Conservation (phyloP, 2,797 vertebrate species). For the Thaleichthys pacificus region DNA sequence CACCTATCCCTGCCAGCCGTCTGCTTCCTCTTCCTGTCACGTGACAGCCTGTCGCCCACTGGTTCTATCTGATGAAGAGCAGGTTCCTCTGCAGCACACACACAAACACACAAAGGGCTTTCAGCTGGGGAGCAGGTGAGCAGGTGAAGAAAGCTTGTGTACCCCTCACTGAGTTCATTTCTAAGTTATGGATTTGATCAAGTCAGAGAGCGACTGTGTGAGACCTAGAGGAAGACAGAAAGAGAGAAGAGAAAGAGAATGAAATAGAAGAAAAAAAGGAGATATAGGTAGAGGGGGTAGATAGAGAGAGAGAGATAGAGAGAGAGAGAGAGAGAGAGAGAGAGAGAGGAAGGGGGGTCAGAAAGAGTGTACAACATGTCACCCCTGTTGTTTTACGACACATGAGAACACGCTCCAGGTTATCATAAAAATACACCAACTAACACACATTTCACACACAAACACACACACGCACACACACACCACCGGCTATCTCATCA, state of each 20-base stretch:
- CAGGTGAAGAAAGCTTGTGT: conserved; percentile 68
- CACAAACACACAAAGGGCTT: conserved; percentile 11
- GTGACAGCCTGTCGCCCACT: conserved; percentile 34
- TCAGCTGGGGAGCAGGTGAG: conserved; percentile 48
- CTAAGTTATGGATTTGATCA: conserved; percentile 54
- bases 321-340: neutral
- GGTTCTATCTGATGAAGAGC: neutral
- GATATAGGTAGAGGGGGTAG: neutral
- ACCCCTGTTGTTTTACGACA: conserved; percentile 66
- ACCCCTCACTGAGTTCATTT: conserved; percentile 24
- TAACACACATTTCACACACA: conserved; percentile 23
- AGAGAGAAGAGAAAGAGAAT: neutral
- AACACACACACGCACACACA: conserved; percentile 9
- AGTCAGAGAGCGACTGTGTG: neutral
- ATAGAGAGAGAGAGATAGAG: neutral
- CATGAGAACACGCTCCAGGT: conserved; percentile 62
- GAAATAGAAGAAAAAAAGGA: neutral
- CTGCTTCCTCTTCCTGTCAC: conserved; percentile 74
- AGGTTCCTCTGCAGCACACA: conserved; percentile 6
- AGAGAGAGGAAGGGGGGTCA: neutral
- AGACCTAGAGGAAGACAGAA: neutral
- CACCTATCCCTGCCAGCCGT: conserved; percentile 68
- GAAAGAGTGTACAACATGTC: conserved; percentile 38
- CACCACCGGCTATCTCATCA: neutral
- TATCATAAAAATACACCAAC: conserved; percentile 58